These are phyloP conservation scores for Pteria penguin DNA, from an alignment of 2,888 invertebrate species.

Conservation along the genomic window DNA sequence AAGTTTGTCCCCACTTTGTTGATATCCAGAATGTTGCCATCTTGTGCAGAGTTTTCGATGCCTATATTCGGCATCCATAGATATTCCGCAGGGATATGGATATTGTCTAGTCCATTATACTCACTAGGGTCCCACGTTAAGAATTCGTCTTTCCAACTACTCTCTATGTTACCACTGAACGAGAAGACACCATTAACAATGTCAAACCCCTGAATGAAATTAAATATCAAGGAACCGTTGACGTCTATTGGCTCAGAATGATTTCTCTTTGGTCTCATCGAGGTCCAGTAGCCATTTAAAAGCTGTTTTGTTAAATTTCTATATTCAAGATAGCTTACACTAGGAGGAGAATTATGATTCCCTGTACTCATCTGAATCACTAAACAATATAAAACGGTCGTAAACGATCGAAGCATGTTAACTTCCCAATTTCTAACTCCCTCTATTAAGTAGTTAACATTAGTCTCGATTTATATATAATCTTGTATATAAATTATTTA, in stretches of 20 bases:
- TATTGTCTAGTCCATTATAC: neutral
- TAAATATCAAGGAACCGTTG: neutral
- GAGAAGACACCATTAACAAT: neutral
- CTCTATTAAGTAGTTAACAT: too few species aligned
- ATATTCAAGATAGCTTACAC: too few species aligned
- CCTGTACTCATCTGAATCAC: too few species aligned
- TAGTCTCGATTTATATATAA: too few species aligned
- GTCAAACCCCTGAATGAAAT: neutral
- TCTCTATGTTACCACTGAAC: neutral
- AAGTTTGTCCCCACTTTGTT: neutral
- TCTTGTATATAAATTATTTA: too few species aligned
- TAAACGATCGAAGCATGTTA: too few species aligned
- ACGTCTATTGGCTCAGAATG: neutral
- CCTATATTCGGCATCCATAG: neutral
- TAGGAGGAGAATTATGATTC: too few species aligned
- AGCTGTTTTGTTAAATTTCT: too few species aligned
- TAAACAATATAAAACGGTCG: too few species aligned
- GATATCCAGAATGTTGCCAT: neutral
- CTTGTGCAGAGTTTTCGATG: neutral
- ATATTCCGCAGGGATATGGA: neutral
- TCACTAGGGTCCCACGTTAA: neutral
- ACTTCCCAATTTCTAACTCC: too few species aligned
- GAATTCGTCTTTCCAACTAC: neutral
- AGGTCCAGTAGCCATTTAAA: too few species aligned
- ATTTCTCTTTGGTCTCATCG: neutral